phyloP scores from a whole-genome alignment of 2,113 vertebrate species.

The Apistogramma diplotaenia region DNA sequence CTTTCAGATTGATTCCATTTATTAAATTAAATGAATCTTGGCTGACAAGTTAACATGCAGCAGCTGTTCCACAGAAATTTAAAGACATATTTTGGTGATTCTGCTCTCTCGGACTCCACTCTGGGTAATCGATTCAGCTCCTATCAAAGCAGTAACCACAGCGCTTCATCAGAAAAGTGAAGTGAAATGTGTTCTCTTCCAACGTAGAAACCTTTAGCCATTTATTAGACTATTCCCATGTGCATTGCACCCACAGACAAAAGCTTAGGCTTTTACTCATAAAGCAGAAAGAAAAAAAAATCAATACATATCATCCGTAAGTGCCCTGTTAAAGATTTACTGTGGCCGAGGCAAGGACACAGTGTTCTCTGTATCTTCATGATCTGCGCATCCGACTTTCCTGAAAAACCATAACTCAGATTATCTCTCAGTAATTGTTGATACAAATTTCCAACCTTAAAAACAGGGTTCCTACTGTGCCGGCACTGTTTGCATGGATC shows the following conservation, averaged over 20 bases:
- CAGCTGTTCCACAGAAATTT: neutral
- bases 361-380: neutral
- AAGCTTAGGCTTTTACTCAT: neutral
- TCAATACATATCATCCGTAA: constrained; percentile 16
- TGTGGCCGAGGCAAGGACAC: neutral
- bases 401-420: neutral
- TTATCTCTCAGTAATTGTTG: neutral
- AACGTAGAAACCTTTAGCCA: neutral
- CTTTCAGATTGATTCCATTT: neutral
- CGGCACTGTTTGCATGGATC: neutral
- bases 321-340: constrained; percentile 2
- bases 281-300: neutral
- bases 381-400: neutral
- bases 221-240: constrained; percentile 1
- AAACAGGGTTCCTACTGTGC: neutral
- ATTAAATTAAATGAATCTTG: neutral
- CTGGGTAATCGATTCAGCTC: neutral
- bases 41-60: neutral
- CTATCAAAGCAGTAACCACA: neutral
- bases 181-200: neutral
- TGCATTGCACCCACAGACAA: constrained; percentile 8
- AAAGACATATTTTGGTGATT: neutral
- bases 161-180: neutral
- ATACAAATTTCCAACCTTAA: neutral
- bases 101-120: neutral